These are phyloP conservation scores for Proisotoma minuta DNA, from an alignment of 2,888 invertebrate species.

Conservation along the genomic window DNA sequence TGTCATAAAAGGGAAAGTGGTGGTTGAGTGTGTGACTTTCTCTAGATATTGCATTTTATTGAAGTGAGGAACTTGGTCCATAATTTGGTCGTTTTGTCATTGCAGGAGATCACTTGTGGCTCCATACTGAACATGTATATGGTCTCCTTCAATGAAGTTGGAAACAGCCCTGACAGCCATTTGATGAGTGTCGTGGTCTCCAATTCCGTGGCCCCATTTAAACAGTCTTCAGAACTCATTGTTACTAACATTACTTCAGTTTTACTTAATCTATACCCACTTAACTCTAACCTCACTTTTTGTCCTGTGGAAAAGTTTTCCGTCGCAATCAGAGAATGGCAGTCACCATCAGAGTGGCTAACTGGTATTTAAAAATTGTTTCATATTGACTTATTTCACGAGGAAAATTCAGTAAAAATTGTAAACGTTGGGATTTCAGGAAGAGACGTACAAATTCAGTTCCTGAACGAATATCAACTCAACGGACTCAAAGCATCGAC, in stretches of 20 bases:
- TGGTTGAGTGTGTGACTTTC: conserved; percentile 7
- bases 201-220: conserved; percentile 34
- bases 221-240: conserved; percentile 33
- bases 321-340: conserved; percentile 38
- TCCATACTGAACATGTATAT: conserved; percentile 46
- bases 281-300: conserved; percentile 39
- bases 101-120: conserved; percentile 40
- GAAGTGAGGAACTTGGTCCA: background rate
- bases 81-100: conserved; percentile 7
- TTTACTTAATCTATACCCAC: conserved; percentile 38
- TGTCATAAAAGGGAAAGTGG: too few species aligned
- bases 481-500: conserved; percentile 40
- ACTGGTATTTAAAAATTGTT: conserved; percentile 21
- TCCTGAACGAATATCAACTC: conserved; percentile 40
- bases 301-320: conserved; percentile 42
- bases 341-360: conserved; percentile 28
- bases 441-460: conserved; percentile 41
- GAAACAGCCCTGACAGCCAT: conserved; percentile 39
- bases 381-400: background rate
- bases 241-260: conserved; percentile 39
- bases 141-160: conserved; percentile 43
- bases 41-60: conserved; percentile 5
- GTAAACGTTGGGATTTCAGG: conserved; percentile 19
- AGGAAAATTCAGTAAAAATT: background rate
- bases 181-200: conserved; percentile 42